Percentiles rank a stretch among this genome's conserved stretches.
phyloP scores from a whole-genome alignment of 2,797 vertebrate species.

The Pangasius larnaudii region DNA sequence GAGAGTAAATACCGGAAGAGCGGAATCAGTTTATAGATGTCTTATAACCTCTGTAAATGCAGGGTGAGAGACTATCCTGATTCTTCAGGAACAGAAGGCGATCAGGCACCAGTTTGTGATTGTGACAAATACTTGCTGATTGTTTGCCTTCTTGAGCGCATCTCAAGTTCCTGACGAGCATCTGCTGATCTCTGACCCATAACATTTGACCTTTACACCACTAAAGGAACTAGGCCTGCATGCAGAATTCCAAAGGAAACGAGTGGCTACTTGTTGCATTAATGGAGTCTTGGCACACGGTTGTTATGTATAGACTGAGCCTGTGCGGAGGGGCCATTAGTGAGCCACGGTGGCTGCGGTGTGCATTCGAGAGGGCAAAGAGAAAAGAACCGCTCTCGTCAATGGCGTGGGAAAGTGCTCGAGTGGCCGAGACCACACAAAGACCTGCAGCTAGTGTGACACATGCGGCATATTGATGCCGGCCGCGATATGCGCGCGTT shows the following conservation, averaged over 20 bases:
- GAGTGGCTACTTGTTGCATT: slow-evolving; percentile 20
- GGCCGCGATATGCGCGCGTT: not conserved
- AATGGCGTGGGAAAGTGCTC: slow-evolving; percentile 38
- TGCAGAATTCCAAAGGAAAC: slow-evolving; percentile 34
- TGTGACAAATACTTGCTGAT: not conserved
- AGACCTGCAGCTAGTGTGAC: slow-evolving; percentile 30
- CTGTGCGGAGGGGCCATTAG: slow-evolving; percentile 17
- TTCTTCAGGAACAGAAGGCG: not conserved
- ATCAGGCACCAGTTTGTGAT: no score
- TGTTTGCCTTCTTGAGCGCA: slow-evolving; percentile 10
- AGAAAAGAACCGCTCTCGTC: slow-evolving; percentile 24
- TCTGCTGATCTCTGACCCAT: slow-evolving; percentile 30
- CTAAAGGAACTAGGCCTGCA: slow-evolving; percentile 32
- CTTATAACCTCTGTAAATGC: not conserved
- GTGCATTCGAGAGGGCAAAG: slow-evolving; percentile 13
- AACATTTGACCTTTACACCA: slow-evolving; percentile 31
- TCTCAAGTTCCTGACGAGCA: slow-evolving; percentile 1
- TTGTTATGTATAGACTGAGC: slow-evolving; percentile 30
- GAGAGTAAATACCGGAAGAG: not conserved
- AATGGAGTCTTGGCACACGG: slow-evolving; percentile 29
- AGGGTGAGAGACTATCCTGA: not conserved
- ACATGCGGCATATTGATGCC: slow-evolving; percentile 23
- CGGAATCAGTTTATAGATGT: not conserved
- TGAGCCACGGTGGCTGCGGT: slow-evolving; percentile 11
- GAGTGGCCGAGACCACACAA: slow-evolving; percentile 43